Conservation (phyloP, 2,113 vertebrate genomes). For the Serilophus lunatus region DNA sequence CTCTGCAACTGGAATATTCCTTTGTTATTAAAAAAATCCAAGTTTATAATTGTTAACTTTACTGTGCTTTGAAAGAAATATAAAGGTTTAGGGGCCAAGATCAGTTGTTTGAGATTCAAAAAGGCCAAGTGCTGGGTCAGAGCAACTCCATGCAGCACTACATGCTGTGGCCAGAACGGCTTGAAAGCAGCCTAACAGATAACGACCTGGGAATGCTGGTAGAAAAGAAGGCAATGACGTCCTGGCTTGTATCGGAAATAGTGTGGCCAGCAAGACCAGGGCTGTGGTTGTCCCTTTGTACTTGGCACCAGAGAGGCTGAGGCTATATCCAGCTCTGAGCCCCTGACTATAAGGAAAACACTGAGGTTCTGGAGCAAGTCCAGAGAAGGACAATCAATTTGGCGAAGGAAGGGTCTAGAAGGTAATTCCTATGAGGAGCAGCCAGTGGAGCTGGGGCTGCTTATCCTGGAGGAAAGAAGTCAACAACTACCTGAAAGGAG, state of each 20-base stretch:
- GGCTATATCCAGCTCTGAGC: not conserved
- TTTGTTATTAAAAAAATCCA: not conserved
- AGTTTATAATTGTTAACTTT: not conserved
- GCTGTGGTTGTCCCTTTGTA: rapidly evolving
- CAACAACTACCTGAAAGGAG: too few species aligned
- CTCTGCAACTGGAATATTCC: not conserved
- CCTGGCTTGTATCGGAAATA: not conserved
- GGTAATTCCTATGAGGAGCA: rapidly evolving
- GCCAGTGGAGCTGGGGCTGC: not conserved
- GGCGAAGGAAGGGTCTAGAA: not conserved
- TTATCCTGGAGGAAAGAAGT: not conserved
- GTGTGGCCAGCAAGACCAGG: not conserved
- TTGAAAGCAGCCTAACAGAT: not conserved
- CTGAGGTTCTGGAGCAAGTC: not conserved
- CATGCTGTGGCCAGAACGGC: not conserved
- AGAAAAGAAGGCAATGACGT: not conserved
- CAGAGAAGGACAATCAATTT: not conserved
- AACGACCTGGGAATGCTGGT: not conserved
- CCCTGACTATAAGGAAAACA: not conserved
- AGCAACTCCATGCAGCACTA: not conserved
- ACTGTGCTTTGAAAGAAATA: not conserved
- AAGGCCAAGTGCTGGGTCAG: too few species aligned
- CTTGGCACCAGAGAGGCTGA: rapidly evolving
- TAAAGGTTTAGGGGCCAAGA: not conserved
- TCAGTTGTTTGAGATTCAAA: too few species aligned